These are phyloP conservation scores for Napeogenes inachia DNA, from an alignment of 2,888 invertebrate genomes.

Conservation along the genomic window DNA sequence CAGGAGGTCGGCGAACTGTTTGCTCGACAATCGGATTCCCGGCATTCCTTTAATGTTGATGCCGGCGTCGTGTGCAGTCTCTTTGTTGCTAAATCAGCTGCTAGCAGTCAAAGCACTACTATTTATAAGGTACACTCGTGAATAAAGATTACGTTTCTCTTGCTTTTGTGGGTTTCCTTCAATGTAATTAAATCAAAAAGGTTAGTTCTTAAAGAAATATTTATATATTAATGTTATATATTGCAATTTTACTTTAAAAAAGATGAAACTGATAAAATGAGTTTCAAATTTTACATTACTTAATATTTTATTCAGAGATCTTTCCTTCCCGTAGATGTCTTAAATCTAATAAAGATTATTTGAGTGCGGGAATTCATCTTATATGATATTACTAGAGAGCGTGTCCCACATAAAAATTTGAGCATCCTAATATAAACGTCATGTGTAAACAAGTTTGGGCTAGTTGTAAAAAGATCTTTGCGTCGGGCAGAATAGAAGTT, in stretches of 20 bases:
- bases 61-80: conserved; percentile 25
- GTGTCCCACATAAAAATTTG: conserved; percentile 21
- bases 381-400: conserved; percentile 18
- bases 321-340: conserved; percentile 5
- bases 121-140: conserved; percentile 16
- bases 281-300: no score
- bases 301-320: neutral
- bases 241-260: neutral
- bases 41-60: conserved; percentile 24
- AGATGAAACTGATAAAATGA: no score
- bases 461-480: conserved; percentile 5
- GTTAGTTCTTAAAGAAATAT: neutral
- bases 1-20: conserved; percentile 32
- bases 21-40: conserved; percentile 32
- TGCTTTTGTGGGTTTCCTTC: neutral
- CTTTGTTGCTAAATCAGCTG: conserved; percentile 27
- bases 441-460: conserved; percentile 19
- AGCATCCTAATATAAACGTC: conserved; percentile 26
- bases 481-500: neutral
- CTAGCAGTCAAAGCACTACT: conserved; percentile 18
- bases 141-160: conserved; percentile 7
- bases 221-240: neutral
- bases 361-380: conserved; percentile 19
- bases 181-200: no score
- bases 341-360: conserved; percentile 18